Evolutionary conservation across 2,888 invertebrate species (phyloP).

Genomic region (Phaonia tiefii): DNA sequence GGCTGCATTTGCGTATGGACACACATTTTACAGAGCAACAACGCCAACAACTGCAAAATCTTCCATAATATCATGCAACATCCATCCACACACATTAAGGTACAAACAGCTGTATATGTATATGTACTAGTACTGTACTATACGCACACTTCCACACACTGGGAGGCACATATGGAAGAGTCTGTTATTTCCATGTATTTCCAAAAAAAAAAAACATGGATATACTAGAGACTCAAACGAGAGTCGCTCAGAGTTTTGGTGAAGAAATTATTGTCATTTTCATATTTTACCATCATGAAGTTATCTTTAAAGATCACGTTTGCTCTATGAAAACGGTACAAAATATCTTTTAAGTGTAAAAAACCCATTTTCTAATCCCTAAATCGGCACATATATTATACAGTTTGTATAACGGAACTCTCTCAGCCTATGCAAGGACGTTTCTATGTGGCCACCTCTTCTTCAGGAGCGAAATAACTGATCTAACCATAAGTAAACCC

Average conservation of each 20-base stretch:
- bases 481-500: no score
- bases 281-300: no score
- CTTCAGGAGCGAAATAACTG: no score
- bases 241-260: neutral
- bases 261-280: no score
- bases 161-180: conserved; percentile 39
- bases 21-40: conserved; percentile 54
- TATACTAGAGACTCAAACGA: conserved; percentile 16
- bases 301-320: no score
- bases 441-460: no score
- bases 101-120: conserved; percentile 10
- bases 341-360: no score
- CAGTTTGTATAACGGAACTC: no score
- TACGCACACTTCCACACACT: conserved; percentile 8
- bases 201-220: neutral
- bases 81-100: conserved; percentile 21
- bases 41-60: conserved; percentile 29
- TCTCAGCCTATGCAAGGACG: no score
- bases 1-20: conserved; percentile 78
- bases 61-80: conserved; percentile 55
- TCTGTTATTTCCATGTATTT: conserved; percentile 47
- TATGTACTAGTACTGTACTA: neutral
- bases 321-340: no score
- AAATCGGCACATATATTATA: no score
- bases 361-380: no score